These are phyloP conservation scores for Struthio camelus DNA, from an alignment of 2,113 vertebrate genomes.

Conservation along the genomic window DNA sequence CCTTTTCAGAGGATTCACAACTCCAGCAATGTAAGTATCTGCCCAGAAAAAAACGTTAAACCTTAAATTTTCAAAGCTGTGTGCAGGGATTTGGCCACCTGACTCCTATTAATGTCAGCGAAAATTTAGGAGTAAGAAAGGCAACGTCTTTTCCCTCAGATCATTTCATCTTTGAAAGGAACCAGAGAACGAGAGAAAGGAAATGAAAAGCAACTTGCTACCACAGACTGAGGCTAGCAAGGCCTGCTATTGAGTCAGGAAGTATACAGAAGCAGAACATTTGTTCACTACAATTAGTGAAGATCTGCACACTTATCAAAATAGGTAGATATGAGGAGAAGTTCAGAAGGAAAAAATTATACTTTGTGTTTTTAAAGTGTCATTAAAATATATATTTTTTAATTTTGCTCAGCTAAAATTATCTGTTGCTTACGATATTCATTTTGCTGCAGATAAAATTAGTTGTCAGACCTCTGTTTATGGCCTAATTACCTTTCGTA, in stretches of 20 bases:
- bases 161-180: slow-evolving; percentile 27
- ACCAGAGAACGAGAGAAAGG: slow-evolving; percentile 17
- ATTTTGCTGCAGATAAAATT: slow-evolving; percentile 76
- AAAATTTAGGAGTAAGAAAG: slow-evolving; percentile 56
- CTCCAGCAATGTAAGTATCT: slow-evolving; percentile 1
- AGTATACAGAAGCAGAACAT: not conserved
- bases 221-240: not conserved
- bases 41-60: not conserved
- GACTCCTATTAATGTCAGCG: slow-evolving; percentile 61
- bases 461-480: slow-evolving; percentile 80
- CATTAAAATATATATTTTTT: slow-evolving; percentile 74
- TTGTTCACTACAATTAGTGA: not conserved
- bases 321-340: not conserved
- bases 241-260: not conserved
- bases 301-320: not conserved
- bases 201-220: slow-evolving; percentile 48
- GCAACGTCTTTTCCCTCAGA: slow-evolving; percentile 12
- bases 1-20: slow-evolving; percentile 45
- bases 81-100: slow-evolving; percentile 38
- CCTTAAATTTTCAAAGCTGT: slow-evolving; percentile 58
- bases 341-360: not conserved
- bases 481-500: slow-evolving; percentile 75
- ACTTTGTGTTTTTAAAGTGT: slow-evolving; percentile 36
- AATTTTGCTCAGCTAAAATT: slow-evolving; percentile 69
- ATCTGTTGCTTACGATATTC: slow-evolving; percentile 66